A percentile compares a stretch with the other conserved stretches of the same genome.
phyloP scores from a whole-genome alignment of 2,113 vertebrate species.

The Eretmochelys imbricata region DNA sequence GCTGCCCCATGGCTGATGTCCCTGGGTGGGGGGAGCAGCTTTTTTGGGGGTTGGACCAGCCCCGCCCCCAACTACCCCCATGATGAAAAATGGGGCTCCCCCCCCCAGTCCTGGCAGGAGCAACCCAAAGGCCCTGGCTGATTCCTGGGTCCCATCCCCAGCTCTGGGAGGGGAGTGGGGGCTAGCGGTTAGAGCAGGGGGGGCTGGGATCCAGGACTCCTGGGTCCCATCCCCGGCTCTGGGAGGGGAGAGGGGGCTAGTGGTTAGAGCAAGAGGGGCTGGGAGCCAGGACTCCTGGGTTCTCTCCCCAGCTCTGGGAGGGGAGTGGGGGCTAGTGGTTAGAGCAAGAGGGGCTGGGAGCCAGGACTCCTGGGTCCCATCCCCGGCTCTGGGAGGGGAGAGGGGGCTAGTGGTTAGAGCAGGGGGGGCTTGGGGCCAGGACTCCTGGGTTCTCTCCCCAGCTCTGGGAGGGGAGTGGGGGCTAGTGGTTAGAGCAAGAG shows the following conservation, averaged over 20 bases:
- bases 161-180: no score
- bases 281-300: not conserved
- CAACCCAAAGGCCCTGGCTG: not conserved
- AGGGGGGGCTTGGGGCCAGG: no score
- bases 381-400: no score
- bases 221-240: no score
- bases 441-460: not conserved
- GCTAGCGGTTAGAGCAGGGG: no score
- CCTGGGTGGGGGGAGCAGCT: no score
- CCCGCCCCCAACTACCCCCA: accelerated
- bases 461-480: not conserved
- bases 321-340: no score
- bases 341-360: no score
- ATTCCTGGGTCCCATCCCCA: not conserved
- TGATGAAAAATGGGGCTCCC: not conserved
- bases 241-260: not conserved
- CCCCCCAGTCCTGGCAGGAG: not conserved
- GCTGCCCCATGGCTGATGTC: not conserved
- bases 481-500: not conserved
- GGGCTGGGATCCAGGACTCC: not conserved
- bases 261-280: not conserved
- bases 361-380: no score
- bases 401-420: no score
- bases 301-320: not conserved
- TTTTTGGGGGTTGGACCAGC: not conserved